Percentiles rank a stretch among this genome's conserved stretches.
Evolutionary conservation across 2,113 vertebrate genomes (phyloP).

Genomic region (Scomber scombrus): DNA sequence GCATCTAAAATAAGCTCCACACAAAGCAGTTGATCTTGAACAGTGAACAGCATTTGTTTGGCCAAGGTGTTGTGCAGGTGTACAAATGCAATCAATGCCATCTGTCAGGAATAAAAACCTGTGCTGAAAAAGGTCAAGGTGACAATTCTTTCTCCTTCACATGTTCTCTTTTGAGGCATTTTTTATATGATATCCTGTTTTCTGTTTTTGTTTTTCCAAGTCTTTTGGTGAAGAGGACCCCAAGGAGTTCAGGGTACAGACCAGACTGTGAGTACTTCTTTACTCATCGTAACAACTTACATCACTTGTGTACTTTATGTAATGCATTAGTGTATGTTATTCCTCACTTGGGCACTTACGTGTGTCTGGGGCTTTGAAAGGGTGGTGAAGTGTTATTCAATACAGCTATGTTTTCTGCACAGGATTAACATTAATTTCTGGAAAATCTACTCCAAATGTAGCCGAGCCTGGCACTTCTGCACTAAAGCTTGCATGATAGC

Average conservation of each 20-base stretch:
- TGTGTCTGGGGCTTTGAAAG: constrained; percentile 10
- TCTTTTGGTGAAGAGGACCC: constrained; percentile 88
- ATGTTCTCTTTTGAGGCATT: background rate
- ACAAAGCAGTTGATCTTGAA: constrained; percentile 5
- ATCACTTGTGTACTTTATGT: background rate
- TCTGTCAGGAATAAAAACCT: constrained; percentile 1
- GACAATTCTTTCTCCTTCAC: background rate
- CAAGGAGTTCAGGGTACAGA: constrained; percentile 86
- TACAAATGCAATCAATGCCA: background rate
- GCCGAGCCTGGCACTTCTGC: constrained; percentile 44
- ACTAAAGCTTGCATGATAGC: constrained; percentile 44
- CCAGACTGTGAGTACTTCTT: constrained; percentile 86
- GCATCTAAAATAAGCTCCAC: background rate
- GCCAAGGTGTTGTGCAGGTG: constrained; percentile 1
- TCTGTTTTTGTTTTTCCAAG: constrained; percentile 66
- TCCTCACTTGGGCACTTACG: constrained; percentile 10
- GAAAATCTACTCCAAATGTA: constrained; percentile 50
- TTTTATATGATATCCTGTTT: constrained; percentile 6
- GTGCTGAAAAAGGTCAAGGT: background rate
- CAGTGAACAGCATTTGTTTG: background rate
- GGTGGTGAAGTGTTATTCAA: constrained; percentile 11
- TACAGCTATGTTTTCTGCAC: constrained; percentile 31
- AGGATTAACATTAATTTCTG: constrained; percentile 57
- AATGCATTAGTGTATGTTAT: background rate
- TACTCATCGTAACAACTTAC: background rate